Evolutionary conservation across 2,113 vertebrate species (phyloP).

Genomic region (Equus quagga): DNA sequence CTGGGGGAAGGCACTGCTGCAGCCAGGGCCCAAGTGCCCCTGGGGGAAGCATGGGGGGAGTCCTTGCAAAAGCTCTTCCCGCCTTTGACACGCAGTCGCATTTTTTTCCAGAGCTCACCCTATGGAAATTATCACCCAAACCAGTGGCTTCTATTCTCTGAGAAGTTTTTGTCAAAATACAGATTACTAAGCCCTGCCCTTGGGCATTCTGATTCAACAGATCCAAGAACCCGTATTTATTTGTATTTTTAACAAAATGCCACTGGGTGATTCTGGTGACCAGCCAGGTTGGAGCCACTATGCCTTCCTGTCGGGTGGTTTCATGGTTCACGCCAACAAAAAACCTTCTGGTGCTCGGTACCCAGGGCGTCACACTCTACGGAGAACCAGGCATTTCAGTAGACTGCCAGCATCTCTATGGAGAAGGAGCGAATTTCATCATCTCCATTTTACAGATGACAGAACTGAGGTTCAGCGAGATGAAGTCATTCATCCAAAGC

Average conservation of each 20-base stretch:
- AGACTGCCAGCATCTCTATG: neutral
- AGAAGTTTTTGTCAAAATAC: neutral
- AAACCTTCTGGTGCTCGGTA: neutral
- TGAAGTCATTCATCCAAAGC: neutral
- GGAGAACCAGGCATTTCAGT: neutral
- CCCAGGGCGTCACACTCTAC: neutral
- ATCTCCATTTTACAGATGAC: neutral
- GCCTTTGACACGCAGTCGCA: fast-evolving
- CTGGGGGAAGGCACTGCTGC: no score
- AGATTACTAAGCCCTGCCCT: neutral
- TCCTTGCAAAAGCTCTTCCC: neutral
- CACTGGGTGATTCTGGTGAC: neutral
- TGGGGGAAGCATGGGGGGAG: neutral
- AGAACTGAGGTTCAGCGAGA: neutral
- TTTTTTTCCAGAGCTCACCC: neutral
- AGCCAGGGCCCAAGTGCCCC: fast-evolving
- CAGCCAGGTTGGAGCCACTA: neutral
- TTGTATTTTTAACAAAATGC: neutral
- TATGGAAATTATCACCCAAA: neutral
- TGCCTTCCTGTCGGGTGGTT: neutral
- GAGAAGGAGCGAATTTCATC: neutral
- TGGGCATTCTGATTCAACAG: neutral
- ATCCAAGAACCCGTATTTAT: neutral
- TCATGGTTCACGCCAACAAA: neutral
- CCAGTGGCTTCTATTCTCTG: neutral